phyloP scores from a whole-genome alignment of 2,113 vertebrate species.

The Muscicapa adusta region DNA sequence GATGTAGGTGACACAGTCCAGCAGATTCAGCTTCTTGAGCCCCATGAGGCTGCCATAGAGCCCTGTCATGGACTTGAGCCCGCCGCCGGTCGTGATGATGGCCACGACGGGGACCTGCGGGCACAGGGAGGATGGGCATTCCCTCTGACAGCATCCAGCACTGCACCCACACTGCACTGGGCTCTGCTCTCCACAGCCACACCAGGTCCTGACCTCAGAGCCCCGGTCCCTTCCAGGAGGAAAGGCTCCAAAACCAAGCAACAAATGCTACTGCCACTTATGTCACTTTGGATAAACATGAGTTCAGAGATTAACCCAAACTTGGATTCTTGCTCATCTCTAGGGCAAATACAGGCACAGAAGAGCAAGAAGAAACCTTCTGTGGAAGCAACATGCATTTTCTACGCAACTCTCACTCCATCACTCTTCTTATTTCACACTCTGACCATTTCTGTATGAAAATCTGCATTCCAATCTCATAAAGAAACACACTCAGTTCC shows the following conservation, averaged over 20 bases:
- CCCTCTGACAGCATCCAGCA: neutral
- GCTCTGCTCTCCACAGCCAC: neutral
- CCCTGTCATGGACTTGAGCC: slow-evolving; percentile 81
- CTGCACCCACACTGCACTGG: fast-evolving
- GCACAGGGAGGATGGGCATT: neutral
- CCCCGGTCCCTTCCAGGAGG: neutral
- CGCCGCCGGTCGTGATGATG: slow-evolving; percentile 84
- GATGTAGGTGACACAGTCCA: slow-evolving; percentile 81
- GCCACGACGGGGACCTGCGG: slow-evolving; percentile 80
- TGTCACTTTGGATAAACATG: neutral
- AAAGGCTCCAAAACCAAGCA: neutral
- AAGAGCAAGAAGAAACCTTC: neutral
- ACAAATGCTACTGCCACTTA: neutral
- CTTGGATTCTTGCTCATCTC: neutral
- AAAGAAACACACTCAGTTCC: neutral
- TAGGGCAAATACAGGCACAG: neutral
- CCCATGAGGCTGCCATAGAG: slow-evolving; percentile 77
- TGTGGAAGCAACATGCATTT: neutral
- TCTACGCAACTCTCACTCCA: neutral
- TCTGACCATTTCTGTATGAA: neutral
- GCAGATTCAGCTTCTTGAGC: slow-evolving; percentile 80
- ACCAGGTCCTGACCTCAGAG: neutral
- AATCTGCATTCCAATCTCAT: neutral
- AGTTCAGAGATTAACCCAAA: neutral
- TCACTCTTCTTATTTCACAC: neutral